Percentiles rank a stretch among this genome's conserved stretches.
phyloP scores from a whole-genome alignment of 2,113 vertebrate genomes.

The Hiodon tergisus region DNA sequence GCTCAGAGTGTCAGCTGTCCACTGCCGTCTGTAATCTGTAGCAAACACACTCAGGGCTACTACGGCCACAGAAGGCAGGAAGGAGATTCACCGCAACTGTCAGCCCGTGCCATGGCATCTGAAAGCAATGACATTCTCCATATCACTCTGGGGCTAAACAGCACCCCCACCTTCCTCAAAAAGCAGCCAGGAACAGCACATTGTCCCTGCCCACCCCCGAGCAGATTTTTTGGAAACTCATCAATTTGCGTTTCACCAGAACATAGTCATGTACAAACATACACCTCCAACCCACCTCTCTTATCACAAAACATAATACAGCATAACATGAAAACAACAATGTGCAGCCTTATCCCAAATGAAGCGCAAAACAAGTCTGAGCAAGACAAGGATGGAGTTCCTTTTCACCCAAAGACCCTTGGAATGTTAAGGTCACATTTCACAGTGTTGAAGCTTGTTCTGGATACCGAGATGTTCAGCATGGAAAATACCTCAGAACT shows the following conservation, averaged over 20 bases:
- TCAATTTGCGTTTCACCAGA: too few relatives aligned
- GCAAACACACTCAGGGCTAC: not conserved
- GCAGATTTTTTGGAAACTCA: too few relatives aligned
- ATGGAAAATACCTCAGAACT: not conserved
- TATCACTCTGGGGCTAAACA: too few relatives aligned
- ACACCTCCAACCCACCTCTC: too few relatives aligned
- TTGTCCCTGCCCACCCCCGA: too few relatives aligned
- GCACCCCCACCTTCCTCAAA: too few relatives aligned
- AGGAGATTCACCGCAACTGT: not conserved
- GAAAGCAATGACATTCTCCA: not conserved
- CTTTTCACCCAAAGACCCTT: not conserved
- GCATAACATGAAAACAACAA: too few relatives aligned
- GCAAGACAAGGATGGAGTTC: not conserved
- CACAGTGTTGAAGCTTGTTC: not conserved
- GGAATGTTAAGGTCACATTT: slow-evolving; percentile 8
- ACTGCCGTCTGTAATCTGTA: not conserved
- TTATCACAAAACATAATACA: too few relatives aligned
- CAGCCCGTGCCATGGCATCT: not conserved
- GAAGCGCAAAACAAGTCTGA: not conserved
- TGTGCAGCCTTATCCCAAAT: too few relatives aligned
- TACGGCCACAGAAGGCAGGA: not conserved
- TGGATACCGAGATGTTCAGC: not conserved
- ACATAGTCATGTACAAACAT: too few relatives aligned
- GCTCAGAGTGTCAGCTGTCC: not conserved
- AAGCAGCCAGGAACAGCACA: too few relatives aligned